Evolutionary conservation across 2,113 vertebrate species (phyloP), one percentile per base, ranked within the genome.

Genomic region (Hippopotamus amphibius): DNA sequence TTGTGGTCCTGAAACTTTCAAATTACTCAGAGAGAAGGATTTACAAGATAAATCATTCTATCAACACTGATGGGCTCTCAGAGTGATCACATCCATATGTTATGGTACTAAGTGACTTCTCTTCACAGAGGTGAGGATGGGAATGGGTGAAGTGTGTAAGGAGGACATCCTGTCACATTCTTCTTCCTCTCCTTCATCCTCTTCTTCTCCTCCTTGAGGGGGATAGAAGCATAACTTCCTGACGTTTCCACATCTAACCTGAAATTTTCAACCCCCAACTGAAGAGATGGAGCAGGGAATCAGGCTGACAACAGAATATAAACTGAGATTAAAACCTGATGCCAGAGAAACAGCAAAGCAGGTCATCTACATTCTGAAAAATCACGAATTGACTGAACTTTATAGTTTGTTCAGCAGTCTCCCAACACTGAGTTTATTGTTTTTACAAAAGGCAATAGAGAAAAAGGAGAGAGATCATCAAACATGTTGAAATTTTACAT

Each of bases 401-500:
- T 68, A 50, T 26, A 50, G 41, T 88, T 65, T 63, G 19, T 43
- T 90, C 63, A 68, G 22, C 46, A 93, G 68, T 84, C 57, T 76
- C 76, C 53, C 37, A 79, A 81, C 26, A 88, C 61, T 33, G 50
- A 83, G 30, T 66, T 53, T 30, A 81, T 84, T 69, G 17, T 90
- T 96, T 96, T 72, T 68, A 72, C 59, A 48, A 84, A 91, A 88
- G 46, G 24, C 76, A 85, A 53, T 55, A 72, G 37, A 88, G 22
- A 61, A 79, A 95, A 93, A 61, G 46, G 74, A 88, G 33, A 55
- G 7, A n/a, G 24, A 65, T n/a, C 66, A 85, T 97, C 87, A 96
- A 82, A 97, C 46, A 72, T 37, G 26, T 89, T 96, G 79, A 96
- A 93, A 93, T 91, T 93, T 85, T 57, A 48, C 43, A 46, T 28